Percentiles rank a stretch among this genome's conserved stretches.
Conservation (phyloP, 2,113 vertebrate genomes). For the Nycticorax nycticorax region DNA sequence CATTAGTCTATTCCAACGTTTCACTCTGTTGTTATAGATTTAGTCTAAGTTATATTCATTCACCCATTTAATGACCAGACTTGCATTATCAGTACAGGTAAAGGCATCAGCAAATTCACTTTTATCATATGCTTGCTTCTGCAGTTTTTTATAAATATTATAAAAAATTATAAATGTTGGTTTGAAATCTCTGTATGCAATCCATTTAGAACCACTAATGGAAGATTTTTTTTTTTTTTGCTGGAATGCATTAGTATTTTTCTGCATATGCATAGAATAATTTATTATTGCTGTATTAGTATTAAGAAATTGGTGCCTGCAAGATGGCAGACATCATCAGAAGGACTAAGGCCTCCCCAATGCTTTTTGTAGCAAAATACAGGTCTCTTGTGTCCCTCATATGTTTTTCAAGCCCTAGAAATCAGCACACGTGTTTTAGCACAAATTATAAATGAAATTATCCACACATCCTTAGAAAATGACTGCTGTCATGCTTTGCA, state of each 20-base stretch:
- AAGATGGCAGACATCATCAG: neutral
- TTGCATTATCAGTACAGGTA: neutral
- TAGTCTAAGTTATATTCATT: neutral
- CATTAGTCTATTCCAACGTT: neutral
- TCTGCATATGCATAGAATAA: neutral
- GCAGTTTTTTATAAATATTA: neutral
- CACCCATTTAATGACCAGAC: neutral
- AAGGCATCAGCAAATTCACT: neutral
- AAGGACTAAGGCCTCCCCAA: neutral
- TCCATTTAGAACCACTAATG: neutral
- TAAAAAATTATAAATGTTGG: neutral
- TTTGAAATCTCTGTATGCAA: constrained; percentile 49
- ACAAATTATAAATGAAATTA: constrained; percentile 5
- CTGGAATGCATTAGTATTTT: constrained; percentile 13
- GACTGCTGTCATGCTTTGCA: neutral
- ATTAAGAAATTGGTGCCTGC: constrained; percentile 23
- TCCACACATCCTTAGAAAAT: neutral
- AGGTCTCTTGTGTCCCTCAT: neutral
- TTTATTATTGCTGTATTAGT: constrained; percentile 7
- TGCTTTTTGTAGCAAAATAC: neutral
- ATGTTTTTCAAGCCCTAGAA: neutral
- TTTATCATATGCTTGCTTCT: neutral
- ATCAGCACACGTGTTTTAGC: neutral
- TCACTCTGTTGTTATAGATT: neutral
- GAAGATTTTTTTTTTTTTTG: neutral